Base-by-base conservation (phyloP, 2,888 invertebrate genomes). In the Leucophenga montana region DNA sequence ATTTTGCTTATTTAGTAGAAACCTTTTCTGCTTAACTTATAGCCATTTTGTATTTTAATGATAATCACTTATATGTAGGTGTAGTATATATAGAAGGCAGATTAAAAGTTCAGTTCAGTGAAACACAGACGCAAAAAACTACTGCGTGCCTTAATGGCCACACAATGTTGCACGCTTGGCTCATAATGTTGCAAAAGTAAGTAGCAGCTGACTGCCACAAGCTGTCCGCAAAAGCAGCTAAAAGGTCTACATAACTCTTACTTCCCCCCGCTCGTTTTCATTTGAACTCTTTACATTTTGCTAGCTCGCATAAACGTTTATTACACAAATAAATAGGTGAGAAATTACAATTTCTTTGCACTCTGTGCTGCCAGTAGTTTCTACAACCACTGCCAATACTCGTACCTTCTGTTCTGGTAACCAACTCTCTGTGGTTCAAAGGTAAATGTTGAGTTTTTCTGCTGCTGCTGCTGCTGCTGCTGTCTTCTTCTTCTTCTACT, bases 251-350 rank as follows among this genome's bases (percentile, higher is more conserved):
- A 22, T 1, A n/a, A 18, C 50, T 50, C 18, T 50, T n/a, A 50
- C 1, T 50, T 18, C 50, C 18, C 11, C 39, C 39, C n/a, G n/a
- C n/a, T n/a, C n/a, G n/a, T 11, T 39, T 39, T 11, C 39, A 39
- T 39, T 39, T 39, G 39, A 39, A 39, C 39, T 39, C 11, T 39
- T 11, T 39, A 5, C 39, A 39, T 11, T 11, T 8, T 39, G 5
- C 11, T 39, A 39, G 4, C 39, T 56, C 59, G 77, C 84, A 82
- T 85, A 82, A 82, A 82, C 84, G 84, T 82, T 82, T 85, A 82
- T 85, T 78, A 73, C 84, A 70, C 72, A 76, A 77, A 82, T 82
- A 82, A 84, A 84, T 82, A 80, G 81, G 82, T 82, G 83, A 83
- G 77, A 78, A 82, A 83, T 79, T 82, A 77, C 78, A 70, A 75